Base-by-base conservation (phyloP, 1,140 invertebrate genomes). In the Cephus cinctus region DNA sequence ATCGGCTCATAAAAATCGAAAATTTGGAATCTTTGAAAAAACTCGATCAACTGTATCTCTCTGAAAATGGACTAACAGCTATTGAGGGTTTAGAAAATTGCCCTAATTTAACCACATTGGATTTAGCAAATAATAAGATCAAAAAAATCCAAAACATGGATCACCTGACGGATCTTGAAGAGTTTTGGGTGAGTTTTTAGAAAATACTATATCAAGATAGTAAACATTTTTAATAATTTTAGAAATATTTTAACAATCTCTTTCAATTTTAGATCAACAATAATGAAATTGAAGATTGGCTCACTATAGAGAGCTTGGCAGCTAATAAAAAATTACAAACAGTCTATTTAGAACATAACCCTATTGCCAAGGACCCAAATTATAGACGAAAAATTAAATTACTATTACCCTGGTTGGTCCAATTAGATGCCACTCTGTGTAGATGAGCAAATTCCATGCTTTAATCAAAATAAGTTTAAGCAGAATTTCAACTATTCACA, bases 341-440 rank as follows among this genome's bases (percentile, higher is more conserved):
- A 1, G 84, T 99, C 20, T 99, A 99, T 70, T 73, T 99, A 54
- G 95, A 98, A 69, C 77, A 87, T 12, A 99, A 98, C 80, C 95
- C 96, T 0, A 75, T 98, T 2, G 83, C 86, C 0, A 81, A 84
- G 12, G 92, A 95, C 73, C 78, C 88, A 0, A 89, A 86, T 53
- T 99, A 99, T 65, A 76, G 96, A 50, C 82, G 92, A 55, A 98
- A 98, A 77, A 81, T 98, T 14, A 97, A 92, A 73, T 69, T 98
- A 27, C 80, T 87, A 5, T 75, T 96, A 15, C 94, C 96, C 0
- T 87, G 87, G 64, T 75, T 99, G 15, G 80, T 82, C 40, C 96
- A 98, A 74, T 91, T 99, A 53, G 97, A 99, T 81, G 96, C 96
- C 5, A 98, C 94, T 21, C 73, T 95, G 51, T 94, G 92, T 75